Evolutionary conservation across 1,140 invertebrate genomes (phyloP), one percentile per base, ranked within the genome.

Genomic region (Yoshiicerus persimilis): DNA sequence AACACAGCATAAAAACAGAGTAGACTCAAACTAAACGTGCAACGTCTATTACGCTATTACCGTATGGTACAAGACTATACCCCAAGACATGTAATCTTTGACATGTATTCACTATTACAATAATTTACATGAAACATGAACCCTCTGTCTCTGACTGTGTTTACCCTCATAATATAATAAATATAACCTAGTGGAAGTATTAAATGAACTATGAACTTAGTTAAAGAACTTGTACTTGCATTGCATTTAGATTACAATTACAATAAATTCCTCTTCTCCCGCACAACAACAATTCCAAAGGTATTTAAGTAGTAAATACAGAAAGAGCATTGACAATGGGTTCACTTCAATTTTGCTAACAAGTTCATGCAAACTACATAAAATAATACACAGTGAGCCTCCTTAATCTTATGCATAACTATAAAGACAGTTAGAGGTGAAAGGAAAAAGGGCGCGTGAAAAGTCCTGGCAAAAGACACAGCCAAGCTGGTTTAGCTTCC

Each of bases 401-500:
- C 77, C 20, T 38, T 27, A 20, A 56, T 56, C 47, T 56, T 56
- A 56, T 56, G 47, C 47, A 56, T 30, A 85, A 85, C 47, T 16
- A 85, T 47, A 85, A 62, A 85, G 85, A 86, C 85, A 86, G 85
- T 86, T 86, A 86, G 85, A 86, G 85, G 85, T 86, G 87, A 84
- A 75, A 36, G 83, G 83, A 88, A 62, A 86, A 88, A 86, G 64
- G 66, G 84, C 83, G 64, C 62, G 87, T 62, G 87, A 88, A 88
- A 88, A 88, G 64, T 86, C 66, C 84, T 86, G 66, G 34, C 36
- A 34, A 87, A 62, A 75, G 75, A 66, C 80, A 64, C 75, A 86
- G 84, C 36, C 64, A 86, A 88, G 87, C 87, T 88, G 84, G 84
- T 88, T 86, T 86, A 47, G 41, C 80, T 88, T 88, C 87, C 87